phyloP scores from a whole-genome alignment of 2,797 vertebrate species.

The Botia almorhae region DNA sequence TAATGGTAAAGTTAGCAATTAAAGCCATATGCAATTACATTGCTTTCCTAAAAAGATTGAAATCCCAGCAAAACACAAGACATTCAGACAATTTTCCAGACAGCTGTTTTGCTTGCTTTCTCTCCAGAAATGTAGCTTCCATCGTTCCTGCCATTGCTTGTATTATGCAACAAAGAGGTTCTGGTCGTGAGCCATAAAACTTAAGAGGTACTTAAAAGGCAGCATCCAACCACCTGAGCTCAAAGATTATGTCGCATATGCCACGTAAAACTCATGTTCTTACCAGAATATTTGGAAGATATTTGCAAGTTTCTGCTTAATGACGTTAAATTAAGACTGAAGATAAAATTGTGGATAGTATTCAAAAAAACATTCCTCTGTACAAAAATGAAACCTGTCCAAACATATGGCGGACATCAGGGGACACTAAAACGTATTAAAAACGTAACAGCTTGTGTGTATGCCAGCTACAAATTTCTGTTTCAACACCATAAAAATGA shows the following conservation, averaged over 20 bases:
- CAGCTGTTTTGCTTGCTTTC: slow-evolving; percentile 17
- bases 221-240: slow-evolving; percentile 1
- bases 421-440: background rate
- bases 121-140: background rate
- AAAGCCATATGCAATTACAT: background rate
- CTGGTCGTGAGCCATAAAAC: slow-evolving; percentile 10
- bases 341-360: background rate
- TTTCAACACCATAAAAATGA: slow-evolving; percentile 9
- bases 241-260: no score
- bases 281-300: background rate
- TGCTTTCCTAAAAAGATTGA: background rate
- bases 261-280: no score
- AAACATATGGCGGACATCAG: slow-evolving; percentile 14
- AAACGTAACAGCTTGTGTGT: background rate
- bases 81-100: background rate
- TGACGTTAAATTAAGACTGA: background rate
- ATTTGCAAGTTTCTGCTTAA: background rate
- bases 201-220: background rate
- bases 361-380: slow-evolving; percentile 23
- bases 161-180: slow-evolving; percentile 41
- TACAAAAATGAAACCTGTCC: background rate
- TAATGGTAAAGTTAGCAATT: slow-evolving; percentile 7
- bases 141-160: background rate
- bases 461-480: background rate
- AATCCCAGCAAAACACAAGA: background rate